These are phyloP conservation scores for Synergus umbraculus DNA, from an alignment of 2,888 invertebrate genomes.

Conservation along the genomic window DNA sequence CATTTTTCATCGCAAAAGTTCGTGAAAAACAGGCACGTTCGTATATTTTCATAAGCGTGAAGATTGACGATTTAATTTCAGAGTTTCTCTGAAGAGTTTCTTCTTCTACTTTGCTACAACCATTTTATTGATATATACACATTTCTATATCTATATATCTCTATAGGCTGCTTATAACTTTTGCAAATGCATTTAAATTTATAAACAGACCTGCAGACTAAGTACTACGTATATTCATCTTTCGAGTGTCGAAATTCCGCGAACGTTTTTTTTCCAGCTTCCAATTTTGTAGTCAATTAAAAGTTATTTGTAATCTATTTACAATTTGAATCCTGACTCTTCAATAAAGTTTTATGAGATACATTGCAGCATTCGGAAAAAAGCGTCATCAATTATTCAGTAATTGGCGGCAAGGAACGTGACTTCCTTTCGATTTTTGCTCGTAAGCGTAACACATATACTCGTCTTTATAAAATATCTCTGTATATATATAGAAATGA, in stretches of 20 bases:
- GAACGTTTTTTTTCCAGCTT: too few relatives aligned
- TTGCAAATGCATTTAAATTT: neutral
- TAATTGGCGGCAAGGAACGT: neutral
- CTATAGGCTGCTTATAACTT: neutral
- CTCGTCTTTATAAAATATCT: neutral
- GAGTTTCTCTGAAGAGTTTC: neutral
- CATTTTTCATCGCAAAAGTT: neutral
- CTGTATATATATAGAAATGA: neutral
- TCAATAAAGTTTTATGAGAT: too few relatives aligned
- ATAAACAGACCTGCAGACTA: neutral
- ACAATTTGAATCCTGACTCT: too few relatives aligned
- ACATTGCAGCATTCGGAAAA: too few relatives aligned
- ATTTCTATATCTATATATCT: neutral
- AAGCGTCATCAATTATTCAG: neutral
- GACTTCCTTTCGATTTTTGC: neutral
- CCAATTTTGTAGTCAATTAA: too few relatives aligned
- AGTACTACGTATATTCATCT: neutral
- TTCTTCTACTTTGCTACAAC: neutral
- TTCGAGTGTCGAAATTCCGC: neutral
- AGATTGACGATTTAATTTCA: conserved; percentile 2
- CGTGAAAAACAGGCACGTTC: neutral
- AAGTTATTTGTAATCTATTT: too few relatives aligned
- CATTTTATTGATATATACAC: neutral
- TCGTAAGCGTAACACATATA: neutral
- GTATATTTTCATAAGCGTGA: neutral